phyloP scores from a whole-genome alignment of 1,140 invertebrate species.

The Ips nitidus region DNA sequence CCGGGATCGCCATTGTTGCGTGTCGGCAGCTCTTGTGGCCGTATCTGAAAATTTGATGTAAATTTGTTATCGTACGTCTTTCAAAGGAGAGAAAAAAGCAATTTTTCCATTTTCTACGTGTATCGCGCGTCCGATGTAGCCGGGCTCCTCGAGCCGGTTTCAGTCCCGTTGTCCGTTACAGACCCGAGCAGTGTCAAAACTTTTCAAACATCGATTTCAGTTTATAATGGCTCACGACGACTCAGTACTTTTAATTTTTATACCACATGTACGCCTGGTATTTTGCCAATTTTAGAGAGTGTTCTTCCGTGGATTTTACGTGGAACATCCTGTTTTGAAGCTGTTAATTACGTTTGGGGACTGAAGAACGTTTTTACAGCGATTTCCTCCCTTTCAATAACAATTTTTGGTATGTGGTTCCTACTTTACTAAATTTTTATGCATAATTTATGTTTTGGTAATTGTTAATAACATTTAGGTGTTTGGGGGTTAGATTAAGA shows the following conservation, averaged over 20 bases:
- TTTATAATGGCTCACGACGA: constrained; percentile 43
- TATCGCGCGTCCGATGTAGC: constrained; percentile 18
- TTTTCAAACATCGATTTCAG: constrained; percentile 49
- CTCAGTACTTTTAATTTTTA: constrained; percentile 38
- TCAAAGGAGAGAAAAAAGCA: no score
- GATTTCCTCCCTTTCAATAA: constrained; percentile 24
- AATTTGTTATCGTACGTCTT: constrained; percentile 10
- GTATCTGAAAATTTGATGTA: constrained; percentile 43
- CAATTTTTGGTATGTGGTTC: neutral
- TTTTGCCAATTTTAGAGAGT: constrained; percentile 31
- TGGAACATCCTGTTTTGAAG: constrained; percentile 22
- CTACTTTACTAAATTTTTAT: constrained; percentile 2
- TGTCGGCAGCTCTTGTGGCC: constrained; percentile 48
- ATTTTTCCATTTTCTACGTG: constrained; percentile 34
- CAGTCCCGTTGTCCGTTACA: constrained; percentile 2
- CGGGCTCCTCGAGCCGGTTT: neutral
- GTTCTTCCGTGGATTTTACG: constrained; percentile 15
- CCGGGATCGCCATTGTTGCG: constrained; percentile 51
- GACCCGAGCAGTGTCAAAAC: constrained; percentile 24
- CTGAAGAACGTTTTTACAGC: constrained; percentile 10
- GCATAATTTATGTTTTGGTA: neutral
- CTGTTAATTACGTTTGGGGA: constrained; percentile 14
- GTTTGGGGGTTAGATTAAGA: neutral
- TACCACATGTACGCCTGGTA: constrained; percentile 27
- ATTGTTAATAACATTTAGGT: neutral